Conservation (phyloP, 1,140 invertebrate genomes). For the Rhagoletis pomonella region DNA sequence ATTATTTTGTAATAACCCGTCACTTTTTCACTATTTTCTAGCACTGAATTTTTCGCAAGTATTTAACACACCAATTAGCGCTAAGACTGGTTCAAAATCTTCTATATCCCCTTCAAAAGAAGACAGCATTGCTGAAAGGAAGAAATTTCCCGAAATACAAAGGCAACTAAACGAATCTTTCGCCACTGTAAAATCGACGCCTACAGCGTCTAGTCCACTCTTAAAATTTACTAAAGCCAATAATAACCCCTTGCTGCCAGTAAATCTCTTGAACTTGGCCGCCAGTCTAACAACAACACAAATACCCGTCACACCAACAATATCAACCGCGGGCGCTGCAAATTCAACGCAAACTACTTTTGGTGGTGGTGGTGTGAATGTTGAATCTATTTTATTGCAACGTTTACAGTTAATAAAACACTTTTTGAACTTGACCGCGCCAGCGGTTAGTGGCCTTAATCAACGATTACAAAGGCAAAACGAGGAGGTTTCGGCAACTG, state of each 20-base stretch:
- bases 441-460: neutral
- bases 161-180: neutral
- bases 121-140: neutral
- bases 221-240: slow-evolving; percentile 9
- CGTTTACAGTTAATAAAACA: slow-evolving; percentile 52
- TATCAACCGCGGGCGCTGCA: slow-evolving; percentile 8
- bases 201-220: neutral
- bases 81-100: no score
- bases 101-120: neutral
- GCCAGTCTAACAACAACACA: neutral
- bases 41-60: neutral
- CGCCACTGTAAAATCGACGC: neutral
- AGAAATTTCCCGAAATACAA: neutral
- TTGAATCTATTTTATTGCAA: slow-evolving; percentile 53
- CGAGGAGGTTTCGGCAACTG: slow-evolving; percentile 10
- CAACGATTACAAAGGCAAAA: neutral
- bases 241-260: slow-evolving; percentile 9
- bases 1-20: no score
- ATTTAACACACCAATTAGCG: neutral
- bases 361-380: neutral
- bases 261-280: neutral
- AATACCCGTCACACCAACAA: slow-evolving; percentile 5
- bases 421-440: slow-evolving; percentile 41
- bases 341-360: neutral
- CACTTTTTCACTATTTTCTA: no score